Percentiles rank a stretch among this genome's conserved stretches.
phyloP scores from a whole-genome alignment of 92 coral and sea anemone species.

The Porites divaricata region DNA sequence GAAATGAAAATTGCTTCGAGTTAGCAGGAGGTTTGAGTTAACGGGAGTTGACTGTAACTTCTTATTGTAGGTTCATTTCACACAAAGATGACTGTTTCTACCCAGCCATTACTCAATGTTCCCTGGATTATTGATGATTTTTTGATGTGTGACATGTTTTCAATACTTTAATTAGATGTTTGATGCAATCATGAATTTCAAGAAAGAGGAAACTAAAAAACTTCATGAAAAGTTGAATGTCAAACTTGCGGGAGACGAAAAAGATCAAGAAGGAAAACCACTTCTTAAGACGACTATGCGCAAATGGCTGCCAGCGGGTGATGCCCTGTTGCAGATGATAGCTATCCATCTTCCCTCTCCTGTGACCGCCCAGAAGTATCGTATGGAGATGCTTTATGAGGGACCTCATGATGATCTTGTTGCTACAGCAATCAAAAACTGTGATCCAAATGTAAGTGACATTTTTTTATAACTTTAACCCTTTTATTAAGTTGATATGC shows the following conservation, averaged over 20 bases:
- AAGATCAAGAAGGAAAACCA: slow-evolving; percentile 92
- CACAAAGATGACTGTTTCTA: no score
- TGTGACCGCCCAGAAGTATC: slow-evolving; percentile 92
- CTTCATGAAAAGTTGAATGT: slow-evolving; percentile 75
- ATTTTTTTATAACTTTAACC: background rate
- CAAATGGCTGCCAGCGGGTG: slow-evolving; percentile 97
- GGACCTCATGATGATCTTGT: slow-evolving; percentile 95
- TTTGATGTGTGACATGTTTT: background rate
- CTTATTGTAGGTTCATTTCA: no score
- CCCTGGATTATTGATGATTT: no score
- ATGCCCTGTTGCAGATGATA: slow-evolving; percentile 96
- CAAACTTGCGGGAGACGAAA: slow-evolving; percentile 75
- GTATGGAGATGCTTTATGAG: slow-evolving; percentile 96
- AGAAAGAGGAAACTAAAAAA: slow-evolving; percentile 73
- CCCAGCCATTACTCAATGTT: no score
- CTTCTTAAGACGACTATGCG: slow-evolving; percentile 88
- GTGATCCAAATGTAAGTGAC: slow-evolving; percentile 78
- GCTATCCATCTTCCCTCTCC: slow-evolving; percentile 99
- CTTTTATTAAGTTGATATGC: no score
- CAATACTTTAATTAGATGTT: slow-evolving; percentile 63
- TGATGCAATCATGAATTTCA: slow-evolving; percentile 95
- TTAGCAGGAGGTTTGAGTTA: no score
- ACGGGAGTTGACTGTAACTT: no score
- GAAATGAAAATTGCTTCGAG: no score
- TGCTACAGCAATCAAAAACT: slow-evolving; percentile 87